These are phyloP conservation scores for Akabosia matsudoensis DNA, from an alignment of 1,140 invertebrate genomes.

Conservation along the genomic window DNA sequence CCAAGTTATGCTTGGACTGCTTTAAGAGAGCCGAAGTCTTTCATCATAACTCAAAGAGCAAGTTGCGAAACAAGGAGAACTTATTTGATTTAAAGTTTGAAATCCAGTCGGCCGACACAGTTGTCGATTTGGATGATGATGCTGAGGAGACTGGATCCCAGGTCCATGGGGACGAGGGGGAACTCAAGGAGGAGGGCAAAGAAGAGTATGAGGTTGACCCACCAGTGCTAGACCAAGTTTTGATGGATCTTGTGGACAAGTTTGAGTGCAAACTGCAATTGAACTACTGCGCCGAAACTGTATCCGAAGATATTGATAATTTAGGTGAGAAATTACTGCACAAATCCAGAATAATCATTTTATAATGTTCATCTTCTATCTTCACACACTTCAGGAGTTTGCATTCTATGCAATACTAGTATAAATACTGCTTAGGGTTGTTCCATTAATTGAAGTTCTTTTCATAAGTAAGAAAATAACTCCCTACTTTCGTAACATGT, in stretches of 20 bases:
- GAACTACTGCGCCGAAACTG: neutral
- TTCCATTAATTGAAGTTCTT: too few relatives aligned
- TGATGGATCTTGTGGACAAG: neutral
- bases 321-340: neutral
- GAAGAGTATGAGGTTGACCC: neutral
- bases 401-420: too few relatives aligned
- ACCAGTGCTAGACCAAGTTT: neutral
- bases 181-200: too few relatives aligned
- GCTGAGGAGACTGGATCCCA: neutral
- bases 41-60: neutral
- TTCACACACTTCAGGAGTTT: too few relatives aligned
- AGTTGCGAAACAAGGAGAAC: neutral
- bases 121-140: neutral
- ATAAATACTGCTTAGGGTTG: too few relatives aligned
- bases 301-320: neutral
- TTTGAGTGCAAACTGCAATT: neutral
- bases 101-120: neutral
- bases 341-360: too few relatives aligned
- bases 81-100: neutral
- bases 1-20: neutral
- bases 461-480: too few relatives aligned
- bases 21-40: neutral
- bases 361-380: too few relatives aligned
- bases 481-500: too few relatives aligned
- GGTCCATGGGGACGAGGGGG: neutral